Evolutionary conservation across 2,113 vertebrate species (phyloP).

Genomic region (Euleptes europaea): DNA sequence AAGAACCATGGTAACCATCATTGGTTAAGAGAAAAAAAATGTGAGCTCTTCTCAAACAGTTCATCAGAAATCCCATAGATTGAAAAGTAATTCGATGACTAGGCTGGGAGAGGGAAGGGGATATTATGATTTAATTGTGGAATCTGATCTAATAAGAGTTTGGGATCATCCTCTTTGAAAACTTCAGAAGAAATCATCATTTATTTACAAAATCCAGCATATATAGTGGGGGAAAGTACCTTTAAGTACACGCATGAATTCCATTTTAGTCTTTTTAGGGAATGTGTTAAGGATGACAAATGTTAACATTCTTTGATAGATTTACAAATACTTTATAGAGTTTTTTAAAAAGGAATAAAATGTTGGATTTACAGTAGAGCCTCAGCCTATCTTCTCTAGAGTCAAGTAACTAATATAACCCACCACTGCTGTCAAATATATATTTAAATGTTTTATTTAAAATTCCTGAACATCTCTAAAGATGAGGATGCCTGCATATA

Average conservation of each 20-base stretch:
- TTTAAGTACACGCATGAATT: not conserved
- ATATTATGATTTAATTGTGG: no score
- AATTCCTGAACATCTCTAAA: not conserved
- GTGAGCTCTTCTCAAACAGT: no score
- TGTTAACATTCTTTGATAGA: not conserved
- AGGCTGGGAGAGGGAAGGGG: no score
- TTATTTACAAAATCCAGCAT: not conserved
- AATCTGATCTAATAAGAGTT: no score
- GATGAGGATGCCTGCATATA: conserved; percentile 10
- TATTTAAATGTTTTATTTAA: not conserved
- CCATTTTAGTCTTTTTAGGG: not conserved
- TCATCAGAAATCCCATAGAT: no score
- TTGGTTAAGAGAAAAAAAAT: no score
- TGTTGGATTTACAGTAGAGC: not conserved
- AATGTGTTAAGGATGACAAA: not conserved
- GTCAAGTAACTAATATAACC: not conserved
- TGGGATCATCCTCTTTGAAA: no score
- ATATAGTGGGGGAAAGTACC: no score
- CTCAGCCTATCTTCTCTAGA: not conserved
- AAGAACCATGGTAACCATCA: no score
- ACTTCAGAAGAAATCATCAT: not conserved
- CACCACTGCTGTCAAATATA: not conserved
- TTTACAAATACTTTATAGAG: not conserved
- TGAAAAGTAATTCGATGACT: no score
- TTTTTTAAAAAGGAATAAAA: not conserved